Evolutionary conservation across 2,888 invertebrate genomes (phyloP), one percentile per base, ranked within the genome.

Genomic region (Sinohyriopsis cumingii): DNA sequence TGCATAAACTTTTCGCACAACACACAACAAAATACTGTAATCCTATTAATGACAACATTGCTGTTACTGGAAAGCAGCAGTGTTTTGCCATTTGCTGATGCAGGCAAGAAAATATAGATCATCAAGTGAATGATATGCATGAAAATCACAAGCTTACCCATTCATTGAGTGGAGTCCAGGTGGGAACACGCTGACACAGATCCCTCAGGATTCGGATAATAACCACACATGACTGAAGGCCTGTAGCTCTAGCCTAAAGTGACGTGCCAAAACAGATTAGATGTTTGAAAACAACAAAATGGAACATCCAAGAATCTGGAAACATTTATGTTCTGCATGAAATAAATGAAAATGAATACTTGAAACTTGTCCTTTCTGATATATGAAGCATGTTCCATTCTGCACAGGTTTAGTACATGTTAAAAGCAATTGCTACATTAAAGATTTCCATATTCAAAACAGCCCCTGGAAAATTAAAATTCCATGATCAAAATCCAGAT

Each of bases 141-240:
- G 19, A 33, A 53, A 59, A 57, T 15, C 9, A 55, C 19, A 54
- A 22, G 93, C 87, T 75, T 92, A 97, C 97, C 95, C 98, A 99
- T 83, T 96, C 94, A 87, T 95, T 95, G 77, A 99, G 93, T 73
- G 97, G 95, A 83, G 95, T 94, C 98, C 98, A 99, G 72, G 96
- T 96, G 78, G 96, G 95, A 72, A 96, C 95, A 86, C 98, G 94
- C 89, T 95, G 95, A 91, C 98, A 97, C 73, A 99, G 93, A 92
- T 99, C 98, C 82, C 98, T 93, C 91, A 99, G 92, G 87, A 99
- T 95, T 80, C 99, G 94, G 89, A 99, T 97, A 87, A 98, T 95
- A 92, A 98, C 95, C 77, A 98, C 96, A 91, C 98, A 98, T 83
- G 97, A 97, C 91, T 97, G 97, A 88, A 98, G 93, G 81, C 95